Percentiles rank a stretch among this genome's conserved stretches.
Evolutionary conservation across 2,888 invertebrate species (phyloP).

Genomic region (Anaspis maculata): DNA sequence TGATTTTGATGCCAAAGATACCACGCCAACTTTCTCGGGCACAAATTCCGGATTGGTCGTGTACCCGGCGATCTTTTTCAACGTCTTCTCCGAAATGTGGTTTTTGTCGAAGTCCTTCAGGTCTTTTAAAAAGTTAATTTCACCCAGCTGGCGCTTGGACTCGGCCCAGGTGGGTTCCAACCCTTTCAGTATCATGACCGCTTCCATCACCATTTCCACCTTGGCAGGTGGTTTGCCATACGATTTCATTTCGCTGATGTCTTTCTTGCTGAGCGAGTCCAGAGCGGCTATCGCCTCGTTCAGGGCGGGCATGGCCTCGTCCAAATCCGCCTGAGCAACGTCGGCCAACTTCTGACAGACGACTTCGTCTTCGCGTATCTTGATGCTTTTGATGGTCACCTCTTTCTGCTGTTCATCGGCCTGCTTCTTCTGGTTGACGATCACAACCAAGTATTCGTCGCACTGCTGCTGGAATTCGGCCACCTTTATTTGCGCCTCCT

Average conservation of each 20-base stretch:
- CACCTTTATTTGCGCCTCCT: constrained; percentile 66
- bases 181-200: constrained; percentile 72
- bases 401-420: constrained; percentile 74
- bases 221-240: constrained; percentile 80
- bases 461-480: constrained; percentile 73
- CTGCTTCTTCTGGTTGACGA: constrained; percentile 71
- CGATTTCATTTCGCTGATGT: constrained; percentile 83
- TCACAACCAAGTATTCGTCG: constrained; percentile 75
- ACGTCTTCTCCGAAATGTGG: constrained; percentile 72
- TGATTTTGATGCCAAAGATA: constrained; percentile 79
- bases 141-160: constrained; percentile 78
- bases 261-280: constrained; percentile 75
- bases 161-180: constrained; percentile 81
- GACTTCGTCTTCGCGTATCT: constrained; percentile 71
- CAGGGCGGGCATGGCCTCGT: constrained; percentile 78
- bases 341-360: constrained; percentile 76
- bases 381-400: constrained; percentile 59
- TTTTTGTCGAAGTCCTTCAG: constrained; percentile 83
- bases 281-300: constrained; percentile 75
- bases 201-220: constrained; percentile 86
- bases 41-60: constrained; percentile 77
- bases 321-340: constrained; percentile 73
- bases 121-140: constrained; percentile 68
- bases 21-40: constrained; percentile 77
- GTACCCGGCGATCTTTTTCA: constrained; percentile 73